Evolutionary conservation across 1,140 invertebrate genomes (phyloP).

Genomic region (Conus betulinus): DNA sequence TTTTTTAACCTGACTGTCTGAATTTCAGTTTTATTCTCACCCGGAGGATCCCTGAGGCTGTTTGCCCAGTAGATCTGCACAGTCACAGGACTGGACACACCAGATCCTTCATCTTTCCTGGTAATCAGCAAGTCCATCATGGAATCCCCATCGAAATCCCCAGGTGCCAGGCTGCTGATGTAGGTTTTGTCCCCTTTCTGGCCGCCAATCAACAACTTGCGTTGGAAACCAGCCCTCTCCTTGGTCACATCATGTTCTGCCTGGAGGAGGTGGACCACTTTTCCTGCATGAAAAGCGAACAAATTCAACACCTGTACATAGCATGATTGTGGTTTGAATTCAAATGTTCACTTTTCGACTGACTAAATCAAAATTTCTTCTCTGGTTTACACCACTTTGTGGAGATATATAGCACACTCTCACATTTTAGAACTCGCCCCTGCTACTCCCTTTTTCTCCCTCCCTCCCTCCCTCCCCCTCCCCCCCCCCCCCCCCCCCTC

Average conservation of each 20-base stretch:
- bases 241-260: constrained; percentile 52
- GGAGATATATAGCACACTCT: too few relatives aligned
- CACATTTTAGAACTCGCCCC: too few relatives aligned
- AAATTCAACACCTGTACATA: too few relatives aligned
- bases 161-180: constrained; percentile 85
- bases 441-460: too few relatives aligned
- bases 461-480: too few relatives aligned
- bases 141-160: constrained; percentile 95
- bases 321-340: too few relatives aligned
- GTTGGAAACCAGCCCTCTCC: constrained; percentile 33
- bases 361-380: too few relatives aligned
- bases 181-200: constrained; percentile 25
- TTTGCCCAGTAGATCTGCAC: constrained; percentile 72
- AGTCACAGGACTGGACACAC: constrained; percentile 47
- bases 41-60: constrained; percentile 16
- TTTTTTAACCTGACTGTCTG: not conserved
- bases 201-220: constrained; percentile 26
- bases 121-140: constrained; percentile 91
- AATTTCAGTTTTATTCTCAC: constrained; percentile 8
- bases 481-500: too few relatives aligned
- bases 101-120: constrained; percentile 28
- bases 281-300: constrained; percentile 40
- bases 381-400: too few relatives aligned
- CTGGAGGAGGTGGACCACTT: constrained; percentile 47
- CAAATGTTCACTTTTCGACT: too few relatives aligned